Percentiles rank a stretch among this genome's conserved stretches.
phyloP scores from a whole-genome alignment of 2,888 invertebrate species.

The Agriopis aurantiaria region DNA sequence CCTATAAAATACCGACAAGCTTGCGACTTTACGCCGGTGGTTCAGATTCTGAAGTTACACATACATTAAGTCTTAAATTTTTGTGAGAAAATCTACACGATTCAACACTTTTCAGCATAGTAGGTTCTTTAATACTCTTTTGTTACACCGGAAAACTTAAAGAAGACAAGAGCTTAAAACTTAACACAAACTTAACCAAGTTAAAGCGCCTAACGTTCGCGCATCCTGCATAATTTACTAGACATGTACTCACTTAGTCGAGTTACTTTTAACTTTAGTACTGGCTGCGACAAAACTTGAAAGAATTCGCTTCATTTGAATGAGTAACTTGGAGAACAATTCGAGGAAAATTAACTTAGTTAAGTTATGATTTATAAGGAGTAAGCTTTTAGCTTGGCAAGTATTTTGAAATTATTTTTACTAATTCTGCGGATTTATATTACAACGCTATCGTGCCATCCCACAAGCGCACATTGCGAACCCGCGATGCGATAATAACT shows the following conservation, averaged over 20 bases:
- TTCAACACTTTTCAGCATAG: conserved; percentile 9
- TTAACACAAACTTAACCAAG: conserved; percentile 48
- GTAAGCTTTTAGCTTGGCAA: not conserved
- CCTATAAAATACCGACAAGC: too few species aligned
- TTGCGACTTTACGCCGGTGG: too few species aligned
- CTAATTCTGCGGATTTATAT: not conserved
- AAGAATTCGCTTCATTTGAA: conserved; percentile 30
- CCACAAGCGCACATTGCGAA: too few species aligned
- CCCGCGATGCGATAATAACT: too few species aligned
- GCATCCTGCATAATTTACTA: conserved; percentile 60
- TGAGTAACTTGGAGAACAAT: conserved; percentile 19
- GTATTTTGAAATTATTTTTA: not conserved
- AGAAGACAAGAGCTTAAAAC: conserved; percentile 45
- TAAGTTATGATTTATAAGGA: conserved; percentile 1
- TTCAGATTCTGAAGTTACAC: too few species aligned
- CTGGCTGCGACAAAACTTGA: conserved; percentile 26
- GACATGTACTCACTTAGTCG: conserved; percentile 47
- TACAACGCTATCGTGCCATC: too few species aligned
- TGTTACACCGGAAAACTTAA: conserved; percentile 24
- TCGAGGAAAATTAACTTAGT: conserved; percentile 2
- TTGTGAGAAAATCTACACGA: too few species aligned
- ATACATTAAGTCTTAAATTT: too few species aligned
- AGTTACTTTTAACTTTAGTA: conserved; percentile 38
- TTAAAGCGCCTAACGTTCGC: conserved; percentile 53
- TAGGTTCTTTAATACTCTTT: conserved; percentile 12